Evolutionary conservation across 92 coral and sea anemone genomes (phyloP).

Genomic region (Paragorgia papillata): DNA sequence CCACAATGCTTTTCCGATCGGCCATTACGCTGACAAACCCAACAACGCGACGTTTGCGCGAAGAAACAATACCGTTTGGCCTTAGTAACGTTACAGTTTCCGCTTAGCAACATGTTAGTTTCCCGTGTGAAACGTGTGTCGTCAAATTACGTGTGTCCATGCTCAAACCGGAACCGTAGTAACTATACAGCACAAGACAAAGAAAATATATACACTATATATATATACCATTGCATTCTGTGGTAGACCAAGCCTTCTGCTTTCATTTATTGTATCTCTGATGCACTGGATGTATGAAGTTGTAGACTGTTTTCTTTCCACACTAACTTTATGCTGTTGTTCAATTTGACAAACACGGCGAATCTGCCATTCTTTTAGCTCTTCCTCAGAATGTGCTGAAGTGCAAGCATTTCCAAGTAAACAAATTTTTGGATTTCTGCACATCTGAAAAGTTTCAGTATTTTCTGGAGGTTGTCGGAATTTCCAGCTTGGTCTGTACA

Average conservation of each 20-base stretch:
- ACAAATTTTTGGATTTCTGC: slow-evolving; percentile 37
- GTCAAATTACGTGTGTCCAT: no score
- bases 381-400: slow-evolving; percentile 46
- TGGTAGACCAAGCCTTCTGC: slow-evolving; percentile 33
- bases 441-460: slow-evolving; percentile 42
- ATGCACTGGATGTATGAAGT: slow-evolving; percentile 6
- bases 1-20: no score
- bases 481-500: slow-evolving; percentile 34
- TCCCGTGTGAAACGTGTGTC: no score
- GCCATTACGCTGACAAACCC: no score
- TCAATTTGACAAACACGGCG: slow-evolving; percentile 11
- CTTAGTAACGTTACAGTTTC: no score
- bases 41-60: no score
- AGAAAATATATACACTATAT: no score
- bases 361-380: slow-evolving; percentile 49
- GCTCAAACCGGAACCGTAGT: no score
- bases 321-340: neutral
- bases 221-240: slow-evolving; percentile 25
- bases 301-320: neutral
- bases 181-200: no score
- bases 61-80: no score
- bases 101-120: no score
- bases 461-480: slow-evolving; percentile 59
- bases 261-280: slow-evolving; percentile 16
- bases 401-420: slow-evolving; percentile 49